Base-by-base conservation (phyloP, 2,113 vertebrate species). In the Polypterus senegalus region DNA sequence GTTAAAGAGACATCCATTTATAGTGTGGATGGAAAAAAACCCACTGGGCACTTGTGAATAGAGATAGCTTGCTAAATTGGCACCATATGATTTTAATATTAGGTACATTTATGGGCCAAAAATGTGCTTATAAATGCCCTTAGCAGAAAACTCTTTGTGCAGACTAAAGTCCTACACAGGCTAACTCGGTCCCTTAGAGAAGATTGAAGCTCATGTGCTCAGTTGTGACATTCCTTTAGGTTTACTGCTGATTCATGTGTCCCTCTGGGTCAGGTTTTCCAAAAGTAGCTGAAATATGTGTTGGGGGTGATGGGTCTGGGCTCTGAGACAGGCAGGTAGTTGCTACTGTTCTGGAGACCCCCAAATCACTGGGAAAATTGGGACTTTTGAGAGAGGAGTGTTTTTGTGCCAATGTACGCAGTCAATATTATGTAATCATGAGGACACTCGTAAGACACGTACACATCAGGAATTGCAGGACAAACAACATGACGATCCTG, bases 11-110 rank as follows among this genome's bases (percentile, higher is more conserved):
- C 61, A 61, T 6, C 47, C 44, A 5, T 67, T 70, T 10, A 61
- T 59, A 3, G 59, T 58, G 5, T 61, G 58, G 58, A 63, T 58
- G 3, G 59, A 67, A n/a, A 69, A 69, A 7, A 68, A 68, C 27
- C 67, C 55, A 3, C 47, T 66, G 48, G 27, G 2, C 27, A 27
- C 27, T 3, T 67, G 60, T 57, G 65, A 65, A 43, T 62, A 64
- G 11, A 10, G 65, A 9, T 66, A 62, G 61, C 53, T 69, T 3
- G 52, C 67, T 1, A 69, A 66, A n/a, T 43, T 67, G 5, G 61
- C 61, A 5, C 51, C 56, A 1, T 65, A 58, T 7, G 10, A 55
- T 6, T 67, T 67, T 46, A 47, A 55, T 4, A 54, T 67, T 7
- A 65, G 62, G 8, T 68, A 65, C 9, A 58, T 68, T 4, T 58